Evolutionary conservation across 2,797 vertebrate genomes (phyloP).

Genomic region (Erethizon dorsatum): DNA sequence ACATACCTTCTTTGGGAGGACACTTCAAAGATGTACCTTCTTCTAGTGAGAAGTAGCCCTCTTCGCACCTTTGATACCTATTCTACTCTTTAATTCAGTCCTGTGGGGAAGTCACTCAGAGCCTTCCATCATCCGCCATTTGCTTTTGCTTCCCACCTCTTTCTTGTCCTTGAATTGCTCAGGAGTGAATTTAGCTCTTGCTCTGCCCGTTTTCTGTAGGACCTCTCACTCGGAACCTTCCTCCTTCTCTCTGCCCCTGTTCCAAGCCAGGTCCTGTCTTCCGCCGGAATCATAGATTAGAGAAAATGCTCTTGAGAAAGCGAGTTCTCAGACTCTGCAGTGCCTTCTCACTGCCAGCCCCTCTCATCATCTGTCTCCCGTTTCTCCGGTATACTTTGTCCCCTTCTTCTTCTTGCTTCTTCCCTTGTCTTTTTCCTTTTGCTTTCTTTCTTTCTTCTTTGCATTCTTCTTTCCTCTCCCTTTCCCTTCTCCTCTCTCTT

Average conservation of each 20-base stretch:
- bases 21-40: constrained; percentile 58
- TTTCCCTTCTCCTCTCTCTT: not conserved
- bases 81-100: constrained; percentile 40
- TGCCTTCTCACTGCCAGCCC: accelerated
- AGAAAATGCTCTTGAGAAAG: not conserved
- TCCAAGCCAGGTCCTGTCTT: not conserved
- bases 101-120: not conserved
- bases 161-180: constrained; percentile 27
- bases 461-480: not conserved
- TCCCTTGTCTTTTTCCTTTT: too few species aligned
- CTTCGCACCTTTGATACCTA: not conserved
- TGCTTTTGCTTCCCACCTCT: not conserved
- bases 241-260: not conserved
- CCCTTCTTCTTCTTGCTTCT: not conserved
- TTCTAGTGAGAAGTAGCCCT: constrained; percentile 18
- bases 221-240: not conserved
- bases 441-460: not conserved
- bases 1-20: not conserved
- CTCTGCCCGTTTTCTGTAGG: not conserved
- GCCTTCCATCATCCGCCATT: not conserved
- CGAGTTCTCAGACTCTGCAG: too few species aligned
- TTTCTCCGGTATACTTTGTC: too few species aligned
- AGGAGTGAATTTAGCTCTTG: not conserved
- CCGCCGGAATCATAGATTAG: not conserved
- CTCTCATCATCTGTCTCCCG: too few species aligned